These are phyloP conservation scores for Boleophthalmus pectinirostris DNA, from an alignment of 2,113 vertebrate species.

Conservation along the genomic window DNA sequence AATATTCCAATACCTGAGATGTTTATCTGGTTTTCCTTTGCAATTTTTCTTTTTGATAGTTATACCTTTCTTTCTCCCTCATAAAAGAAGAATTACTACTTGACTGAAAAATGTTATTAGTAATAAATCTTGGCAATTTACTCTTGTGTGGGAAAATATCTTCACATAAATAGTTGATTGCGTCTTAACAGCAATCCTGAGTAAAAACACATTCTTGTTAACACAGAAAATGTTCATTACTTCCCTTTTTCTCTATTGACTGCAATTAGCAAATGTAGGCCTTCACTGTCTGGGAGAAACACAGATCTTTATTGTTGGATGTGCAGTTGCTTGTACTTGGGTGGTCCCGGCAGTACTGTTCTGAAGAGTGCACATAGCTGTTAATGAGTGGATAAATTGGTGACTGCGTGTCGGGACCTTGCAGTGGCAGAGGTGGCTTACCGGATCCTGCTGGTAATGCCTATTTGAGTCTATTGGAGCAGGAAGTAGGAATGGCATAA, in stretches of 20 bases:
- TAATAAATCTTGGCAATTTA: constrained; percentile 7
- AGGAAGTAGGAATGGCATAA: constrained; percentile 16
- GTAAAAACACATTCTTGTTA: constrained; percentile 53
- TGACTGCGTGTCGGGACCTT: constrained; percentile 45
- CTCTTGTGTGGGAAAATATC: constrained; percentile 22
- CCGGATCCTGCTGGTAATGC: constrained; percentile 32
- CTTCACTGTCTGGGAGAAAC: constrained; percentile 22
- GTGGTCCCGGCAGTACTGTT: constrained; percentile 43
- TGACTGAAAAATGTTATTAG: constrained; percentile 5
- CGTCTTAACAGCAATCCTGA: constrained; percentile 39
- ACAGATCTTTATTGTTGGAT: constrained; percentile 50
- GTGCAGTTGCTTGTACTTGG: constrained; percentile 51
- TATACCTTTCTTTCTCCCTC: neutral
- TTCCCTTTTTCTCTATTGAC: constrained; percentile 23
- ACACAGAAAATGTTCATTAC: constrained; percentile 45
- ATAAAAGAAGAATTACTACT: neutral
- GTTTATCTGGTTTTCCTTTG: too few relatives aligned
- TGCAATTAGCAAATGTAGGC: constrained; percentile 45
- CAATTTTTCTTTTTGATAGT: too few relatives aligned
- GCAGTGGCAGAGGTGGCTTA: constrained; percentile 40
- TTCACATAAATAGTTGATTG: constrained; percentile 21
- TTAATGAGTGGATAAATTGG: constrained; percentile 57
- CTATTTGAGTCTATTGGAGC: constrained; percentile 44
- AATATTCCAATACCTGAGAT: too few relatives aligned
- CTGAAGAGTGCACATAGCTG: constrained; percentile 39